Evolutionary conservation across 1,140 invertebrate genomes (phyloP).

Genomic region (Drosophila nigromelanica): DNA sequence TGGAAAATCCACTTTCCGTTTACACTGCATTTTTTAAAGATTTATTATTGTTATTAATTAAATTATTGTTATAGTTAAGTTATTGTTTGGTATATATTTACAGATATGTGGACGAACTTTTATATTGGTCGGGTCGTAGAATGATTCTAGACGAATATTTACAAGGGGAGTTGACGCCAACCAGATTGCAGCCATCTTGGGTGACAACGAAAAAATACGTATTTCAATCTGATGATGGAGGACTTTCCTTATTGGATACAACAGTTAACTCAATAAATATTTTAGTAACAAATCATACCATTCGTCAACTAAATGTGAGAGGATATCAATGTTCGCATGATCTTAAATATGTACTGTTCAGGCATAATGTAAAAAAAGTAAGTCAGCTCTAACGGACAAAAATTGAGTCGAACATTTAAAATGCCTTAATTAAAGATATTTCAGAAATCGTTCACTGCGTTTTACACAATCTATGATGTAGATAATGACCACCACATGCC

Average conservation of each 20-base stretch:
- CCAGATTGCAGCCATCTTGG: conserved; percentile 90
- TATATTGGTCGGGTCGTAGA: conserved; percentile 92
- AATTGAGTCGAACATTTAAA: not conserved
- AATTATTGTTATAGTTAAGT: no score
- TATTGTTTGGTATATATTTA: not conserved
- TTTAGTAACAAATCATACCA: conserved; percentile 92
- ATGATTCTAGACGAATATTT: conserved; percentile 92
- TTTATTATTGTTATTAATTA: no score
- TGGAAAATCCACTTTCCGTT: no score
- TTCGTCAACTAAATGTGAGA: conserved; percentile 92
- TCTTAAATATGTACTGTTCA: conserved; percentile 92
- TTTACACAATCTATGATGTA: conserved; percentile 94
- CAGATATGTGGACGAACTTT: conserved; percentile 92
- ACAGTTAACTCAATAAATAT: conserved; percentile 89
- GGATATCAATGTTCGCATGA: conserved; percentile 92
- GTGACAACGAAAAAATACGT: conserved; percentile 91
- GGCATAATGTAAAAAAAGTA: conserved; percentile 94
- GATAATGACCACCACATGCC: conserved; percentile 93
- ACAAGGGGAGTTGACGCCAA: conserved; percentile 89
- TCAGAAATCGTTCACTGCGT: conserved; percentile 91
- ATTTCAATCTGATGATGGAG: conserved; percentile 93
- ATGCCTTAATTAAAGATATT: conserved; percentile 87
- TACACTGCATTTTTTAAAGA: no score
- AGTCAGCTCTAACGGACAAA: conserved; percentile 68
- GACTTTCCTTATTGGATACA: conserved; percentile 90